Conservation (phyloP, 2,888 invertebrate species). For the Imbricaverruca yamaguchii region DNA sequence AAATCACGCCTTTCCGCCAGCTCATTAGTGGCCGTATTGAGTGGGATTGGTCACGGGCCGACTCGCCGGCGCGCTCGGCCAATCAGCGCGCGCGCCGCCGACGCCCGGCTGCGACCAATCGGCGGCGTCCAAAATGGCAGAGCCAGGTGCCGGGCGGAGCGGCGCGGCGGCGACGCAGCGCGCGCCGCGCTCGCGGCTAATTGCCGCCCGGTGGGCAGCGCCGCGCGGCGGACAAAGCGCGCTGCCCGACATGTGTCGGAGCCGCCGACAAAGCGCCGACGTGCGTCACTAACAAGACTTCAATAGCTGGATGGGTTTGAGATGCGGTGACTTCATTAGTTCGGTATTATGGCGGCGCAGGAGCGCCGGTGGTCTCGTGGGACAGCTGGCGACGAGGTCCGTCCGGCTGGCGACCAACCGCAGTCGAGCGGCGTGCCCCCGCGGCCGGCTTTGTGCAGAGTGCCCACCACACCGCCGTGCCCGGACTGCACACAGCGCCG, state of each 20-base stretch:
- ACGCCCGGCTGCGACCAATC: neutral
- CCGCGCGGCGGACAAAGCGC: neutral
- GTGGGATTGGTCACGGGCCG: conserved; percentile 22
- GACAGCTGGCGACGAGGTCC: neutral
- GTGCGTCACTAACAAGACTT: neutral
- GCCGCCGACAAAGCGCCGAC: neutral
- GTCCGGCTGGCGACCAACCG: neutral
- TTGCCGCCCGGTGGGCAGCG: neutral
- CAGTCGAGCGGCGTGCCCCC: neutral
- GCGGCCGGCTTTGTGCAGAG: neutral
- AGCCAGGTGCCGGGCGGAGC: neutral
- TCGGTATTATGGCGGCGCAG: conserved; percentile 1
- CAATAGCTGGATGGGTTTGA: conserved; percentile 3
- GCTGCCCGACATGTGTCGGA: neutral
- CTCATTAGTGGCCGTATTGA: conserved; percentile 20
- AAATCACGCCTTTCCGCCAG: conserved; percentile 23
- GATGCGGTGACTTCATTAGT: conserved; percentile 12
- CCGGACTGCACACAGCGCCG: neutral
- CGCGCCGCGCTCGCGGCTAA: neutral
- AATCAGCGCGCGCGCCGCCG: conserved; percentile 1
- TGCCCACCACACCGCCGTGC: neutral
- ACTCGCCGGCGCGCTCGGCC: neutral
- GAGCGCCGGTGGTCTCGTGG: neutral
- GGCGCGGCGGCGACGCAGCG: neutral
- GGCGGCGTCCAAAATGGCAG: conserved; percentile 12